A percentile compares a stretch with the other conserved stretches of the same genome.
phyloP scores from a whole-genome alignment of 2,888 invertebrate species.

The Morpho deidamia region DNA sequence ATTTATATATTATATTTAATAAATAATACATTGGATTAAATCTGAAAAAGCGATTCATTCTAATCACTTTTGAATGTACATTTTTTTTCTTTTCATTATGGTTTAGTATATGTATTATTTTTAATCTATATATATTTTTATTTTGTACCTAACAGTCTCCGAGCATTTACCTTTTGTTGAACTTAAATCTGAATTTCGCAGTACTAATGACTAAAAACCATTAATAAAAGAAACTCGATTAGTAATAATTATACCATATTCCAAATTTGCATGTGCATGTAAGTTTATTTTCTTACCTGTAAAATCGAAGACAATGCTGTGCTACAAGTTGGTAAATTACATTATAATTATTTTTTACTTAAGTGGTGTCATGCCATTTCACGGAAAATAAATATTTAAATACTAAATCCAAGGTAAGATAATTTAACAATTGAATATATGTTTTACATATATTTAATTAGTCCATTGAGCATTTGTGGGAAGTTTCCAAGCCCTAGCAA shows the following conservation, averaged over 20 bases:
- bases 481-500: constrained; percentile 47
- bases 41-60: no score
- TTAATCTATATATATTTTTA: no score
- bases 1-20: no score
- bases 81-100: no score
- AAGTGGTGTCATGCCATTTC: constrained; percentile 1
- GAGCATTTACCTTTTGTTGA: no score
- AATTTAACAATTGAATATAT: background rate
- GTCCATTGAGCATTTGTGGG: constrained; percentile 59
- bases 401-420: constrained; percentile 13
- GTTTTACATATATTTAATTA: background rate
- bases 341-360: background rate
- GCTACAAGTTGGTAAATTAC: constrained; percentile 41
- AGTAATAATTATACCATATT: background rate
- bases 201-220: no score
- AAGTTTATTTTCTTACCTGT: constrained; percentile 80
- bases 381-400: background rate
- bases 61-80: no score
- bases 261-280: constrained; percentile 1
- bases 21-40: no score
- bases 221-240: no score
- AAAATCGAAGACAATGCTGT: constrained; percentile 59
- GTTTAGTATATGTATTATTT: no score
- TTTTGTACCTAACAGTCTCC: no score
- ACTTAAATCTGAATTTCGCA: no score